Evolutionary conservation across 2,797 vertebrate species (phyloP).

Genomic region (Poeciliopsis turneri): DNA sequence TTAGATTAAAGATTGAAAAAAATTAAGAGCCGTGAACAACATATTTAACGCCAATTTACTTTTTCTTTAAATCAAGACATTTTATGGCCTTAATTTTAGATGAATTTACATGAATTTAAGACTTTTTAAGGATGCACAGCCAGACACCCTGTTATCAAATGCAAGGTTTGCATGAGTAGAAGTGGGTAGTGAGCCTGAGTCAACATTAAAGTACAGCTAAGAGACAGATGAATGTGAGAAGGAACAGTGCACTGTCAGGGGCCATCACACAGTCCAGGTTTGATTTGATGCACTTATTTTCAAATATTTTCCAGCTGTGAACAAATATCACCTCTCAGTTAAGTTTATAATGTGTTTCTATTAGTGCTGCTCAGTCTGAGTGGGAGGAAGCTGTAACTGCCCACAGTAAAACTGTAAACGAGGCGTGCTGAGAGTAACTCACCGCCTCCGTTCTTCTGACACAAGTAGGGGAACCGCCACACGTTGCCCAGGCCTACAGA

Average conservation of each 20-base stretch:
- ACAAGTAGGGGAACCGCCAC: conserved; percentile 98
- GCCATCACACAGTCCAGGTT: neutral
- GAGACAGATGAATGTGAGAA: neutral
- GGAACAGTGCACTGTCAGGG: neutral
- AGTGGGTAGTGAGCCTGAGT: neutral
- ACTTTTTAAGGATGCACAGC: neutral
- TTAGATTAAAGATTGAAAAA: neutral
- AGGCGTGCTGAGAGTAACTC: conserved; percentile 65
- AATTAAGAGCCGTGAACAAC: neutral
- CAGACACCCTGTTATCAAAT: neutral
- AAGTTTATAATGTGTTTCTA: neutral
- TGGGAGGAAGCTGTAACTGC: neutral
- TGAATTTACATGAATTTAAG: neutral
- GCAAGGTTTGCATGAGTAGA: neutral
- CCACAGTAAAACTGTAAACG: neutral
- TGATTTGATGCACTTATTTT: neutral
- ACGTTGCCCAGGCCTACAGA: conserved; percentile 98
- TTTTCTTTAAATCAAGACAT: neutral
- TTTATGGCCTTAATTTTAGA: neutral
- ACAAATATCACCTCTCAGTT: neutral
- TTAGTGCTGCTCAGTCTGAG: neutral
- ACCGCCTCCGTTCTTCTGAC: conserved; percentile 99
- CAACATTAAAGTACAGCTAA: neutral
- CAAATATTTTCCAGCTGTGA: neutral
- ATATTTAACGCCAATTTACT: neutral